Conservation (phyloP, 92 coral and sea anemone species). For the Palythoa grandis region DNA sequence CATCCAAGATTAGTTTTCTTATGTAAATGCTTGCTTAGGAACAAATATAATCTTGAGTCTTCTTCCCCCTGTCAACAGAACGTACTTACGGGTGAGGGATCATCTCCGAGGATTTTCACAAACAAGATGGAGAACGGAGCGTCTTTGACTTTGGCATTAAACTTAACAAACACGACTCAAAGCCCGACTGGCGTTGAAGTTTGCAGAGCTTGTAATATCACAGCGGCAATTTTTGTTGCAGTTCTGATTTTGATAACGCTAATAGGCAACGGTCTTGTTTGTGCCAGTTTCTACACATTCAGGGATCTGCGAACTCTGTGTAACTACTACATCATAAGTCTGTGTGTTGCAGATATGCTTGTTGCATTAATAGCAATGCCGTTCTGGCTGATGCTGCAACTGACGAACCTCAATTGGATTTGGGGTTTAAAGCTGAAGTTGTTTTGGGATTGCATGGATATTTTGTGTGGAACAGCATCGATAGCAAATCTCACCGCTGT, state of each 20-base stretch:
- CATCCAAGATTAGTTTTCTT: conserved; percentile 10
- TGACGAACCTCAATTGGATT: conserved; percentile 60
- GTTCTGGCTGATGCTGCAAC: conserved; percentile 78
- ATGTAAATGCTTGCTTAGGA: conserved; percentile 15
- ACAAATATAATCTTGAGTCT: conserved; percentile 7
- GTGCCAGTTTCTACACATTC: conserved; percentile 88
- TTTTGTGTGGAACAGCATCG: conserved; percentile 36
- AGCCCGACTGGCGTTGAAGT: conserved; percentile 10
- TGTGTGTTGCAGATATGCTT: conserved; percentile 86
- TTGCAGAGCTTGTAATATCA: conserved; percentile 54
- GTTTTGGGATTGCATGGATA: conserved; percentile 45
- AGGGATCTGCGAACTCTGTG: conserved; percentile 89
- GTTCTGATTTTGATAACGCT: conserved; percentile 74
- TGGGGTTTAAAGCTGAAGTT: conserved; percentile 26
- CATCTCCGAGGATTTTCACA: neutral
- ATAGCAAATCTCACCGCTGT: conserved; percentile 47
- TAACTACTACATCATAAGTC: conserved; percentile 88
- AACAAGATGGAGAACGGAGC: neutral
- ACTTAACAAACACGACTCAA: conserved; percentile 10
- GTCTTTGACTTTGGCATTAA: neutral
- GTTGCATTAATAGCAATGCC: conserved; percentile 88
- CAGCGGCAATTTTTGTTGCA: conserved; percentile 74
- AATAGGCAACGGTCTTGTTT: conserved; percentile 83
- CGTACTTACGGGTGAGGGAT: neutral
- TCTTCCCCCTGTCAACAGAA: conserved; percentile 35